Conservation (phyloP, 2,113 vertebrate genomes). For the Plestiodon gilberti region DNA sequence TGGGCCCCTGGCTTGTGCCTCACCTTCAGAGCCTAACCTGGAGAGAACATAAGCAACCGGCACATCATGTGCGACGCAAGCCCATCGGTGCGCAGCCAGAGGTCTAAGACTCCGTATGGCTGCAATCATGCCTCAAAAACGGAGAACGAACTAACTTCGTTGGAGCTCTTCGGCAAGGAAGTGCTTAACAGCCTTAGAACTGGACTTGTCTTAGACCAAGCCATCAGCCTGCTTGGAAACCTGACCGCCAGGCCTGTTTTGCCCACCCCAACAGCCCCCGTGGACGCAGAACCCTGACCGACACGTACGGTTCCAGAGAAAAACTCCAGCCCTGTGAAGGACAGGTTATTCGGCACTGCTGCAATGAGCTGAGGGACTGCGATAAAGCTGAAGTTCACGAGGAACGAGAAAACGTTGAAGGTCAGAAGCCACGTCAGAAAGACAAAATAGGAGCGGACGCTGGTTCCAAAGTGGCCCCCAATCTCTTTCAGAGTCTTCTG, state of each 20-base stretch:
- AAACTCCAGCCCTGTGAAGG: constrained; percentile 88
- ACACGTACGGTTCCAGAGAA: constrained; percentile 90
- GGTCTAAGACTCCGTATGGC: not conserved
- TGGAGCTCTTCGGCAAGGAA: no score
- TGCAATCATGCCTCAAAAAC: not conserved
- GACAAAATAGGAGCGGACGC: constrained; percentile 91
- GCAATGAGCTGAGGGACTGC: constrained; percentile 85
- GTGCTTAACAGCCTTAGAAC: no score
- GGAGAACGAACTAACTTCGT: no score
- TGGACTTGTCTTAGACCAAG: no score
- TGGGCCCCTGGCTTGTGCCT: no score
- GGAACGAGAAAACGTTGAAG: constrained; percentile 91
- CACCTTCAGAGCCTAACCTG: not conserved
- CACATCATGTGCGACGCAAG: not conserved
- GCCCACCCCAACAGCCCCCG: no score
- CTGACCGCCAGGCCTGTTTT: not conserved
- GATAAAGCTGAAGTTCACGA: constrained; percentile 93
- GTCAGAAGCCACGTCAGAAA: constrained; percentile 93
- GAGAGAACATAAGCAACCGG: no score
- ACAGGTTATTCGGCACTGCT: constrained; percentile 61
- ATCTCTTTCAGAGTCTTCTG: constrained; percentile 89
- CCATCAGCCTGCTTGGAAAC: no score
- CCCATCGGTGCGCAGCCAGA: not conserved
- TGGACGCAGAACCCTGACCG: no score
- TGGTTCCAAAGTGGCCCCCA: constrained; percentile 89